A percentile compares a stretch with the other conserved stretches of the same genome.
These are phyloP conservation scores for Alloplasta piceator DNA, from an alignment of 2,888 invertebrate species.

Conservation along the genomic window DNA sequence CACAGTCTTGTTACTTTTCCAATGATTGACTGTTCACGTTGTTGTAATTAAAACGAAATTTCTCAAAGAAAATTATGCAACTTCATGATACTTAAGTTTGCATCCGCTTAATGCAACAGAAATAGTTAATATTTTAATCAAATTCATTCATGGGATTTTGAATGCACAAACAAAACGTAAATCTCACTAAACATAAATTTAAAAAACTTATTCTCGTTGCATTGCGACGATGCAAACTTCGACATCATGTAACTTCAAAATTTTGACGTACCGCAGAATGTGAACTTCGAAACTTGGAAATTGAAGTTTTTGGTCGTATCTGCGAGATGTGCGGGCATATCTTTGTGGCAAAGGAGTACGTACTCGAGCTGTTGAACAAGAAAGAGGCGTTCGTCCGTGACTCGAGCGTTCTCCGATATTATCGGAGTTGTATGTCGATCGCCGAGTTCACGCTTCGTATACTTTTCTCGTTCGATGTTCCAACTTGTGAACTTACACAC, in stretches of 20 bases:
- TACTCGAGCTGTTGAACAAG: constrained; percentile 30
- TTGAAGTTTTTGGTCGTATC: neutral
- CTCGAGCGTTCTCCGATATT: constrained; percentile 48
- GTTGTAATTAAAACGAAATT: too few species aligned
- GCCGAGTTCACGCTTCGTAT: constrained; percentile 37
- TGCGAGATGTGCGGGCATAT: neutral
- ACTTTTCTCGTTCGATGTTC: constrained; percentile 15
- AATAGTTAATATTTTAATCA: too few species aligned
- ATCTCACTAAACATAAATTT: too few species aligned
- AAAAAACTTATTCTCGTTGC: too few species aligned
- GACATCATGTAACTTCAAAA: neutral
- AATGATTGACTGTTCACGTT: too few species aligned
- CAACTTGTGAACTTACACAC: neutral
- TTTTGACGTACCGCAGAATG: neutral
- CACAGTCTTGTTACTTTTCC: too few species aligned
- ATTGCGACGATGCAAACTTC: too few species aligned
- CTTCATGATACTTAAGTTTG: too few species aligned
- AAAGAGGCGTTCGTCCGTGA: constrained; percentile 41
- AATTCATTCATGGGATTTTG: too few species aligned
- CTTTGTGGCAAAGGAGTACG: constrained; percentile 14
- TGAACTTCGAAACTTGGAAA: neutral
- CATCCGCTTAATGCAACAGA: too few species aligned
- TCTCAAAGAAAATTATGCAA: too few species aligned
- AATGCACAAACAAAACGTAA: too few species aligned
- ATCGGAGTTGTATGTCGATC: constrained; percentile 40